Evolutionary conservation across 2,888 invertebrate genomes (phyloP).

Genomic region (Cantharis rufa): DNA sequence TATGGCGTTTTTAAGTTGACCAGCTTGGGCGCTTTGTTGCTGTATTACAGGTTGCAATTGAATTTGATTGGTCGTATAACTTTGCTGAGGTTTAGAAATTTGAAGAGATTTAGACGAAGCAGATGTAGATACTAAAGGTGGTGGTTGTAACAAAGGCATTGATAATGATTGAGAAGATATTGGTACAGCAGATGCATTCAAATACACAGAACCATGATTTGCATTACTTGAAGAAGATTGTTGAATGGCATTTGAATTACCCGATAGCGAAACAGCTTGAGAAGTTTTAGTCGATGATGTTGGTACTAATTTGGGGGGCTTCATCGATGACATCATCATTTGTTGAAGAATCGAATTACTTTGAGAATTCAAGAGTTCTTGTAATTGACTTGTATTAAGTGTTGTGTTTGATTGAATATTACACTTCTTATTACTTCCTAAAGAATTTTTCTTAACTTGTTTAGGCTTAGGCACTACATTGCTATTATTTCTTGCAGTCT

Average conservation of each 20-base stretch:
- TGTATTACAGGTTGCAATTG: neutral
- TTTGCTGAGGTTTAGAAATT: neutral
- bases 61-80: neutral
- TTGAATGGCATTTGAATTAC: neutral
- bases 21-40: neutral
- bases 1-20: conserved; percentile 11
- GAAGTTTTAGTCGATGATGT: neutral
- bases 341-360: neutral
- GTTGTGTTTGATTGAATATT: neutral
- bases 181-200: neutral
- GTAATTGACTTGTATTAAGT: neutral
- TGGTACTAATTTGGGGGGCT: neutral
- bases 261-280: neutral
- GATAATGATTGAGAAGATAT: neutral
- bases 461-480: neutral
- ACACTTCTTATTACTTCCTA: neutral
- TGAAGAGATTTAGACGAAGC: neutral
- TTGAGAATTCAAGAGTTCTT: neutral
- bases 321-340: neutral
- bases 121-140: neutral
- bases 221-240: neutral
- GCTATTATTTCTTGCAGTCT: neutral
- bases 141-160: neutral
- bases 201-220: neutral
- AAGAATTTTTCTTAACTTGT: too few species aligned